phyloP scores from a whole-genome alignment of 2,888 invertebrate genomes.

The Quadriops clusia region DNA sequence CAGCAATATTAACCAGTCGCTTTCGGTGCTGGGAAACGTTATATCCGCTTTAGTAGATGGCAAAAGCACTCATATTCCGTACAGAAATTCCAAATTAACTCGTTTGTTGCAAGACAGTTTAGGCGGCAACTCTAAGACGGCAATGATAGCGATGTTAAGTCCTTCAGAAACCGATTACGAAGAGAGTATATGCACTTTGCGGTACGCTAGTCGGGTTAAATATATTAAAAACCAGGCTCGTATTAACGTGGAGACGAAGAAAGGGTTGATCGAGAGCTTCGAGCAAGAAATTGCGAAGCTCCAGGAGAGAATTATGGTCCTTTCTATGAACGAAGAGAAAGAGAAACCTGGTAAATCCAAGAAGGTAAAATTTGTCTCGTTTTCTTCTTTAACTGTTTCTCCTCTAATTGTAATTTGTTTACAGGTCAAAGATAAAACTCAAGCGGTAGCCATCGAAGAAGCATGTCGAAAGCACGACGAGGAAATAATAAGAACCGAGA shows the following conservation, averaged over 20 bases:
- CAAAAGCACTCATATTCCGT: slow-evolving; percentile 94
- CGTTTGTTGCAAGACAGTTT: slow-evolving; percentile 90
- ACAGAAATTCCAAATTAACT: slow-evolving; percentile 94
- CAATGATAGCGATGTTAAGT: slow-evolving; percentile 95
- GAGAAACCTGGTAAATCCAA: too few relatives aligned
- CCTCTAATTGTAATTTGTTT: slow-evolving; percentile 7
- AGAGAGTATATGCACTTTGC: slow-evolving; percentile 90
- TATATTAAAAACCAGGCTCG: slow-evolving; percentile 93
- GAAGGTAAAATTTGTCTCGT: too few relatives aligned
- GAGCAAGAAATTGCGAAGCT: slow-evolving; percentile 93
- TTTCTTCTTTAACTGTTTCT: too few relatives aligned
- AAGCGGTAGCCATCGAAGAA: slow-evolving; percentile 21
- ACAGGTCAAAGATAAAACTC: slow-evolving; percentile 15
- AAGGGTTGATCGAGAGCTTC: slow-evolving; percentile 88
- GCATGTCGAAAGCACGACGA: slow-evolving; percentile 28
- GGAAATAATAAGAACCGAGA: slow-evolving; percentile 34
- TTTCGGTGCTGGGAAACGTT: slow-evolving; percentile 95
- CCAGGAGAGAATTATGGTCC: slow-evolving; percentile 57
- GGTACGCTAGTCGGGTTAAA: slow-evolving; percentile 96
- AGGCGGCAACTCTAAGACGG: slow-evolving; percentile 91
- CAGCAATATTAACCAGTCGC: slow-evolving; percentile 93
- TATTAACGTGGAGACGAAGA: slow-evolving; percentile 95
- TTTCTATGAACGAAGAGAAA: slow-evolving; percentile 28
- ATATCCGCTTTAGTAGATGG: slow-evolving; percentile 97
- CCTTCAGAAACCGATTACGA: slow-evolving; percentile 94